Percentiles rank a stretch among this genome's conserved stretches.
Evolutionary conservation across 2,888 invertebrate genomes (phyloP).

Genomic region (Chrysolina haemoptera): DNA sequence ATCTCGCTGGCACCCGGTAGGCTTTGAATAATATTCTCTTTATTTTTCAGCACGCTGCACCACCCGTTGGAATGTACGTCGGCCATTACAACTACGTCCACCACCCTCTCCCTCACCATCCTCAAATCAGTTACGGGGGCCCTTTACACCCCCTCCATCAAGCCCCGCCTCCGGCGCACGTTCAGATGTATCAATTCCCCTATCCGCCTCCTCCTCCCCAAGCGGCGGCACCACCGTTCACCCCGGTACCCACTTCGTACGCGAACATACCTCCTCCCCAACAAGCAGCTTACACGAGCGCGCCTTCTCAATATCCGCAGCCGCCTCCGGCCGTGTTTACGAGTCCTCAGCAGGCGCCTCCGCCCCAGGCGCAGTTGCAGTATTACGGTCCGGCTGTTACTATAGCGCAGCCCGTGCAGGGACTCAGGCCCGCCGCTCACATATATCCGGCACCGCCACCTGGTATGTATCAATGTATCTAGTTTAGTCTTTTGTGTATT

Average conservation of each 20-base stretch:
- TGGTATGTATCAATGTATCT: constrained; percentile 45
- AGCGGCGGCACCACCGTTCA: constrained; percentile 56
- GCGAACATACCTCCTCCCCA: constrained; percentile 57
- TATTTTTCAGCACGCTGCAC: constrained; percentile 64
- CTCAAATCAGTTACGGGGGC: constrained; percentile 71
- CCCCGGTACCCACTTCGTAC: constrained; percentile 55
- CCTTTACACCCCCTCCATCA: constrained; percentile 71
- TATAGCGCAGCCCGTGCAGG: constrained; percentile 53
- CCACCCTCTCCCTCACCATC: constrained; percentile 76
- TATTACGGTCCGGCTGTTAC: constrained; percentile 55
- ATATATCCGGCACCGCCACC: constrained; percentile 57
- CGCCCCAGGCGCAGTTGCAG: constrained; percentile 53
- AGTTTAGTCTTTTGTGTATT: not conserved
- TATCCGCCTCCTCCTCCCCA: constrained; percentile 62
- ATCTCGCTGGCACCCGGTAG: too few relatives aligned
- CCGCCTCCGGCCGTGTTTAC: constrained; percentile 62
- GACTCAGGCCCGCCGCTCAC: constrained; percentile 49
- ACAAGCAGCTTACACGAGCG: constrained; percentile 36
- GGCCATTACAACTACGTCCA: constrained; percentile 82
- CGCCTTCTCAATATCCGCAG: constrained; percentile 57
- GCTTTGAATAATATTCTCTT: constrained; percentile 15
- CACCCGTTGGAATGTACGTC: constrained; percentile 75
- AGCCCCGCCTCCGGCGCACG: constrained; percentile 70
- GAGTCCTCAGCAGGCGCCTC: constrained; percentile 51
- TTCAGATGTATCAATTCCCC: constrained; percentile 73